Percentiles rank a stretch among this genome's conserved stretches.
Evolutionary conservation across 2,888 invertebrate species (phyloP).

Genomic region (Phlogophora meticulosa): DNA sequence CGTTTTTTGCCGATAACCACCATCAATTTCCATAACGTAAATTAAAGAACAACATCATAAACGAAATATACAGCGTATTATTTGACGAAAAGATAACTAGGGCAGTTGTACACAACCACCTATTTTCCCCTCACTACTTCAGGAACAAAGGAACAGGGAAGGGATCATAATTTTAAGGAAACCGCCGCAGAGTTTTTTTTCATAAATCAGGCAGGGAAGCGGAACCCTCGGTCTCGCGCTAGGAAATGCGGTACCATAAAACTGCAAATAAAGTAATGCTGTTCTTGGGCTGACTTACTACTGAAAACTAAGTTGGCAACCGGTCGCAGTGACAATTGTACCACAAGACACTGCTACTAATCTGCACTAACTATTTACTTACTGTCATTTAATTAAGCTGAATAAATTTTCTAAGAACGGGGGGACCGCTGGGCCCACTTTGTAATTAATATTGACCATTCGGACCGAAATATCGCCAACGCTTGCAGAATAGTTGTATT

Average conservation of each 20-base stretch:
- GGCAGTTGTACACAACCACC: constrained; percentile 70
- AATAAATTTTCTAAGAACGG: constrained; percentile 75
- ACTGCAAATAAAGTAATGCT: constrained; percentile 90
- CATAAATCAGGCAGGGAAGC: constrained; percentile 77
- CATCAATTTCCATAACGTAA: constrained; percentile 42
- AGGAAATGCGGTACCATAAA: constrained; percentile 84
- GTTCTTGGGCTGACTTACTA: constrained; percentile 80
- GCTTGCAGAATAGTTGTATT: constrained; percentile 56
- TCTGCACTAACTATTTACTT: constrained; percentile 82
- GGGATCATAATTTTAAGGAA: constrained; percentile 83
- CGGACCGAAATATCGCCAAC: constrained; percentile 67
- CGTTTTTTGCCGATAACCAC: background rate
- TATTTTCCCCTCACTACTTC: constrained; percentile 72
- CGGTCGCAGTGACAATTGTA: constrained; percentile 66
- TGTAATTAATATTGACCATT: constrained; percentile 84
- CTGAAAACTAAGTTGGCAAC: constrained; percentile 76
- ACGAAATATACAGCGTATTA: constrained; percentile 73
- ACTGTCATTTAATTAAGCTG: constrained; percentile 86
- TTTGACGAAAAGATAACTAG: constrained; percentile 74
- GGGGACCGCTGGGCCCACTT: constrained; percentile 63
- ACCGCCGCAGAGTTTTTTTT: constrained; percentile 75
- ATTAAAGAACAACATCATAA: constrained; percentile 69
- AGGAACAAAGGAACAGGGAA: constrained; percentile 75
- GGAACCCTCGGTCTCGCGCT: constrained; percentile 75
- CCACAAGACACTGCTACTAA: constrained; percentile 76